These are phyloP conservation scores for Malacoraja senta DNA, from an alignment of 2,797 vertebrate genomes.

Conservation along the genomic window DNA sequence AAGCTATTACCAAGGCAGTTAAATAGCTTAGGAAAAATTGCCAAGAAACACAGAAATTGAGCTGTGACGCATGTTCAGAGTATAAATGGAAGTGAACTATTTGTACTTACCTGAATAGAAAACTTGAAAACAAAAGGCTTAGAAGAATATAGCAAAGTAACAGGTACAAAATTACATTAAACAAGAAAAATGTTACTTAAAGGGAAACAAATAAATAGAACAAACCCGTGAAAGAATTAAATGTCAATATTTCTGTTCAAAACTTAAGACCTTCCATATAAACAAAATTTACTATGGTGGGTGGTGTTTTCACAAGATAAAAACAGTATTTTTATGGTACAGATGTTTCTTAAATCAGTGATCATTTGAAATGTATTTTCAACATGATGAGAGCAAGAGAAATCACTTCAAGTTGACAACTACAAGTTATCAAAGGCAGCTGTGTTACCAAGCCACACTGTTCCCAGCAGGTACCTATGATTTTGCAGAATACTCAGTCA, in stretches of 20 bases:
- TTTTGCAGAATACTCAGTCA: not conserved
- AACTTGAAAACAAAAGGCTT: slow-evolving; percentile 46
- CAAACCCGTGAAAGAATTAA: not conserved
- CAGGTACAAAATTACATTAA: slow-evolving; percentile 36
- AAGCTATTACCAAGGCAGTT: not conserved
- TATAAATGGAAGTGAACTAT: slow-evolving; percentile 40
- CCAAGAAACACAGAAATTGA: slow-evolving; percentile 42
- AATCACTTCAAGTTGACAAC: not conserved
- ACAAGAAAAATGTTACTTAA: slow-evolving; percentile 34
- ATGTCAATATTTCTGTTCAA: not conserved
- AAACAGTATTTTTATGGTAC: not conserved
- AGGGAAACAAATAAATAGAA: slow-evolving; percentile 27
- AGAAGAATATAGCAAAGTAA: slow-evolving; percentile 43
- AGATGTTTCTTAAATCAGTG: not conserved
- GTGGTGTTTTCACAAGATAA: not conserved
- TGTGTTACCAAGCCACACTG: not conserved
- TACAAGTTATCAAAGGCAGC: not conserved
- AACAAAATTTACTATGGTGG: not conserved
- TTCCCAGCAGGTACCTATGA: not conserved
- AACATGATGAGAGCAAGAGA: not conserved
- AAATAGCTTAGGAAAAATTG: not conserved
- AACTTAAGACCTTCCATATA: not conserved
- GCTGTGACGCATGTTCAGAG: slow-evolving; percentile 40
- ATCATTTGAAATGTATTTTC: not conserved
- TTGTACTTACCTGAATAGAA: slow-evolving; percentile 49